Evolutionary conservation across 1,140 invertebrate genomes (phyloP).

Genomic region (Sitobion miscanthi): DNA sequence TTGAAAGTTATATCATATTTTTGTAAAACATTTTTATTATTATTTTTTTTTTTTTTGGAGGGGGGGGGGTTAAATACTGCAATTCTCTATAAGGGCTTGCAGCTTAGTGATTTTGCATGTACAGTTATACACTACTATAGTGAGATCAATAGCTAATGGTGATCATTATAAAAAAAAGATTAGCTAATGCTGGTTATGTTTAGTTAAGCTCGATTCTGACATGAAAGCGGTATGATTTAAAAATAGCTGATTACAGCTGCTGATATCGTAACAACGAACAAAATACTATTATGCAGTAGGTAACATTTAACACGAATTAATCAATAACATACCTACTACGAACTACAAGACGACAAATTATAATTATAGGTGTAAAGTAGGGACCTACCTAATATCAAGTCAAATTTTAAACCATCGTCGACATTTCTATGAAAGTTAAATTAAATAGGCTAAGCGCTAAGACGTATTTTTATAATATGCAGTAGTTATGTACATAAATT

Average conservation of each 20-base stretch:
- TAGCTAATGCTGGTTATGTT: not conserved
- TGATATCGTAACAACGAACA: not conserved
- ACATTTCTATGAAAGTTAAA: not conserved
- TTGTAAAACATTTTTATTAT: not conserved
- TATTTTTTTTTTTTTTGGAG: not conserved
- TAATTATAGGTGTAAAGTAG: not conserved
- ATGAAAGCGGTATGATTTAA: not conserved
- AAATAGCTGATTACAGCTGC: not conserved
- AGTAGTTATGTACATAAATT: not conserved
- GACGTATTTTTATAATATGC: not conserved
- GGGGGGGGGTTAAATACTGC: too few relatives aligned
- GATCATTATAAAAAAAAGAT: not conserved
- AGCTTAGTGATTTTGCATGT: not conserved
- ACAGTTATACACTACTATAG: not conserved
- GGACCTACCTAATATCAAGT: not conserved
- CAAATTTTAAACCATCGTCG: not conserved
- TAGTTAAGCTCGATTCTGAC: not conserved
- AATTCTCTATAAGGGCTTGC: not conserved
- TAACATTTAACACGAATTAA: not conserved
- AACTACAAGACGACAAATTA: not conserved
- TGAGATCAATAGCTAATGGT: too few relatives aligned
- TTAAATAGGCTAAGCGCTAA: not conserved
- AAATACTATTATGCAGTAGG: not conserved
- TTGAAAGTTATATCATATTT: not conserved
- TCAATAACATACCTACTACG: not conserved